phyloP scores from a whole-genome alignment of 2,113 vertebrate genomes.

The Colius striatus region DNA sequence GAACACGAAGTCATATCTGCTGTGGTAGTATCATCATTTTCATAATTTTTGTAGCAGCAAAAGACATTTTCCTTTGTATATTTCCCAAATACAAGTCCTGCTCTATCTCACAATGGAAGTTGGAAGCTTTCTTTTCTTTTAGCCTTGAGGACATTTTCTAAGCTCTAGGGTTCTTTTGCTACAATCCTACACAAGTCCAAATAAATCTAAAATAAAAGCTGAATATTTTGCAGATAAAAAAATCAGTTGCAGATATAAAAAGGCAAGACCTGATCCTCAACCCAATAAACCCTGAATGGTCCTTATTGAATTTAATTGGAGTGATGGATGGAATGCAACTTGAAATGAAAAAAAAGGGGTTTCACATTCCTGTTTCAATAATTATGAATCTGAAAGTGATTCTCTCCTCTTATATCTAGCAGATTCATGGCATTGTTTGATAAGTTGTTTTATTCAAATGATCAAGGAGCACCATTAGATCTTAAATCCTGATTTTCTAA shows the following conservation, averaged over 20 bases:
- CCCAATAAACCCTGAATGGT: neutral
- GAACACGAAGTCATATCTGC: neutral
- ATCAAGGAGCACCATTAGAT: neutral
- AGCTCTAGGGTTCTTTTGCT: neutral
- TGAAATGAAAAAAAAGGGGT: neutral
- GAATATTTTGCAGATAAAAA: neutral
- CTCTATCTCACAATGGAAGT: neutral
- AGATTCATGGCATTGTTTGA: neutral
- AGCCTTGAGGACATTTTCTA: neutral
- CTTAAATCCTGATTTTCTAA: neutral
- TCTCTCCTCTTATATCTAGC: neutral
- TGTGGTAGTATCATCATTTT: neutral
- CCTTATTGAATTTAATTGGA: neutral
- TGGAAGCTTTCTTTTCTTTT: neutral
- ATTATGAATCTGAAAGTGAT: neutral
- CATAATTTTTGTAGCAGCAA: neutral
- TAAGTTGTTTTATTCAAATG: neutral
- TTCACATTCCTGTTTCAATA: neutral
- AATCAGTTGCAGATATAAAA: neutral
- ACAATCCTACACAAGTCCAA: neutral
- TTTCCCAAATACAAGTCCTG: neutral
- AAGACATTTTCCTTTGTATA: neutral
- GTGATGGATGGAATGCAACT: neutral
- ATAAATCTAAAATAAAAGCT: neutral
- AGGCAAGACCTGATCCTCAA: neutral